Conservation (phyloP, 92 coral and sea anemone species). For the Scolanthus callimorphus region DNA sequence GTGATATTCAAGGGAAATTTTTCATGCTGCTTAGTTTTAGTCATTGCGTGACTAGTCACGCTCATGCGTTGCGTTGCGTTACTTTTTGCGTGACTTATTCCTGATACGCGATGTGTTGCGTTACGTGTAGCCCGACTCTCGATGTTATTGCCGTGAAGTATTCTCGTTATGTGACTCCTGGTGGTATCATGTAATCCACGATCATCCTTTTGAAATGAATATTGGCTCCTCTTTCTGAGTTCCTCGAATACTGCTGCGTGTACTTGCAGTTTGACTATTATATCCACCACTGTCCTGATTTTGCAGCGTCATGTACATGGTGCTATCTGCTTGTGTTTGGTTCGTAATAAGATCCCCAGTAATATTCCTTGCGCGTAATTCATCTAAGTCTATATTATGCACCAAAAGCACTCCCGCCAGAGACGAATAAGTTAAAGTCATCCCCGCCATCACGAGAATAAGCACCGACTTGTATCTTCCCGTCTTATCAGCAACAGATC, state of each 20-base stretch:
- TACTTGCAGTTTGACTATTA: too few species aligned
- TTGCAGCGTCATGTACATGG: too few species aligned
- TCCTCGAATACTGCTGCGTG: too few species aligned
- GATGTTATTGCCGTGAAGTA: too few species aligned
- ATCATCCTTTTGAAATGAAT: too few species aligned
- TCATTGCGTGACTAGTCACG: neutral
- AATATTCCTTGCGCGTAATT: neutral
- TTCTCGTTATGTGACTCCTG: too few species aligned
- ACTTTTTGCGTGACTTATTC: neutral
- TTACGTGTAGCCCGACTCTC: too few species aligned
- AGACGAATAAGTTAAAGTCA: conserved; percentile 1
- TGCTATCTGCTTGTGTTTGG: neutral
- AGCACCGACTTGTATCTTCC: conserved; percentile 20
- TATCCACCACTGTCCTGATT: too few species aligned
- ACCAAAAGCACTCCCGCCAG: neutral
- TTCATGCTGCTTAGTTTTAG: neutral
- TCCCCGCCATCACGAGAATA: neutral
- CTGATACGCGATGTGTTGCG: too few species aligned
- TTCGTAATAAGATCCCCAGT: neutral
- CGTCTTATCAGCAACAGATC: conserved; percentile 21
- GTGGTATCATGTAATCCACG: too few species aligned
- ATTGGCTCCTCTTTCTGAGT: too few species aligned
- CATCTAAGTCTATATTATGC: neutral
- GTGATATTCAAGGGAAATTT: too few species aligned
- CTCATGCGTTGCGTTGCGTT: neutral